Base-by-base conservation (phyloP, 2,888 invertebrate genomes). In the Limnephilus auricula region DNA sequence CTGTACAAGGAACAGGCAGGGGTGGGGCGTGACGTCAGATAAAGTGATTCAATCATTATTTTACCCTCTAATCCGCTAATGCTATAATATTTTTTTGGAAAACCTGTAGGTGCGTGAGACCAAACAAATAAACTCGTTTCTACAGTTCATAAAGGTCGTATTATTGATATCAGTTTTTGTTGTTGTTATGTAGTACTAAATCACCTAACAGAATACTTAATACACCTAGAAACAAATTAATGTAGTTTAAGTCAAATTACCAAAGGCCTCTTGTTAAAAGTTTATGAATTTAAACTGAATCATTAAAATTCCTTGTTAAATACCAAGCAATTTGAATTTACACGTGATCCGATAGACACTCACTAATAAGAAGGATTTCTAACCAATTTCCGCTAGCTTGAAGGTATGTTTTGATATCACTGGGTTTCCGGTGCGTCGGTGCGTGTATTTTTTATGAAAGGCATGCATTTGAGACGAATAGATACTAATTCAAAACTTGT, bases 31-130 rank as follows among this genome's bases (percentile, higher is more conserved):
- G 90, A 90, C 90, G 90, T 90, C 90, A 90, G 90, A 34, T 88
- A 88, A 90, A 90, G 88, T 88, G 90, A 90, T 90, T 90, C 90
- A 80, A 87, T 88, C 82, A 88, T 32, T 18, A 25, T 34, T 25
- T 65, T n/a, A 25, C 65, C 65, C 65, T 9, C 65, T 25, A 65
- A 65, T 65, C 9, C 25, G 65, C 25, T 25, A 65, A 65, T 65
- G 65, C 9, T 65, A 65, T 65, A 25, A 65, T 65, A n/a, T n/a
- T n/a, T 65, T 65, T 65, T 65, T 65, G 25, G 25, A 65, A n/a
- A 25, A 65, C 65, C 10, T 25, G 25, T n/a, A 65, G 65, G 25
- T 25, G 65, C 9, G 65, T 65, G 65, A 25, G 65, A 25, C 25
- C 65, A 65, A 65, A 65, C 65, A 65, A 65, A 65, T n/a, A 65